Percentiles rank a stretch among this genome's conserved stretches.
These are phyloP conservation scores for Xyrauchen texanus DNA, from an alignment of 2,113 vertebrate genomes.

Conservation along the genomic window DNA sequence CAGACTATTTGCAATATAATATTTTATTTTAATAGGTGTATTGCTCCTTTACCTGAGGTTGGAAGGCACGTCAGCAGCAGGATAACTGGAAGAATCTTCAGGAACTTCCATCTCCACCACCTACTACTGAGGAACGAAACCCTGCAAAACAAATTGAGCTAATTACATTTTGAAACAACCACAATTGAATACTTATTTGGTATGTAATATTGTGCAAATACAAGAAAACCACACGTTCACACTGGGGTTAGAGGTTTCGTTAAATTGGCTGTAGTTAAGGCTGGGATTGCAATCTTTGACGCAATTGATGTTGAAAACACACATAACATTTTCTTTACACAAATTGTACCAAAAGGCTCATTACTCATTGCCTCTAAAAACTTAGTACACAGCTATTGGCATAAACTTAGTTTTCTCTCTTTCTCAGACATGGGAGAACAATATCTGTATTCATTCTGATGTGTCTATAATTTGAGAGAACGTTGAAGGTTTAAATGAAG, in stretches of 20 bases:
- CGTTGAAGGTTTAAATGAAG: slow-evolving; percentile 46
- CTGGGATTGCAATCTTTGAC: too few species aligned
- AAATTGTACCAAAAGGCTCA: neutral
- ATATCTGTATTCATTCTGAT: slow-evolving; percentile 52
- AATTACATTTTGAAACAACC: slow-evolving; percentile 1
- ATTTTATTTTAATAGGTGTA: neutral
- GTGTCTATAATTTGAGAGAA: slow-evolving; percentile 39
- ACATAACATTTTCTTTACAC: neutral
- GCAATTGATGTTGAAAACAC: neutral
- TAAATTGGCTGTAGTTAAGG: neutral
- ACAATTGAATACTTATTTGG: neutral
- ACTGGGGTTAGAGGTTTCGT: slow-evolving; percentile 4
- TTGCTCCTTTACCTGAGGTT: slow-evolving; percentile 74
- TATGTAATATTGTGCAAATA: neutral
- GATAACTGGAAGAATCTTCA: slow-evolving; percentile 66
- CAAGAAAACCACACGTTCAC: neutral
- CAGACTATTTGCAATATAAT: neutral
- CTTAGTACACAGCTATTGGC: neutral
- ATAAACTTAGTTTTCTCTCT: slow-evolving; percentile 7
- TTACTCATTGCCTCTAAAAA: neutral
- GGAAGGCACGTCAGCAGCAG: slow-evolving; percentile 67
- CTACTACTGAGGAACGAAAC: slow-evolving; percentile 71
- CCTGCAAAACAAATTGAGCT: slow-evolving; percentile 67
- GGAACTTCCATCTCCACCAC: slow-evolving; percentile 83
- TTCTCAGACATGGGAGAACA: slow-evolving; percentile 38